These are phyloP conservation scores for Drosophila suboccidentalis DNA, from an alignment of 2,888 invertebrate species.

Conservation along the genomic window DNA sequence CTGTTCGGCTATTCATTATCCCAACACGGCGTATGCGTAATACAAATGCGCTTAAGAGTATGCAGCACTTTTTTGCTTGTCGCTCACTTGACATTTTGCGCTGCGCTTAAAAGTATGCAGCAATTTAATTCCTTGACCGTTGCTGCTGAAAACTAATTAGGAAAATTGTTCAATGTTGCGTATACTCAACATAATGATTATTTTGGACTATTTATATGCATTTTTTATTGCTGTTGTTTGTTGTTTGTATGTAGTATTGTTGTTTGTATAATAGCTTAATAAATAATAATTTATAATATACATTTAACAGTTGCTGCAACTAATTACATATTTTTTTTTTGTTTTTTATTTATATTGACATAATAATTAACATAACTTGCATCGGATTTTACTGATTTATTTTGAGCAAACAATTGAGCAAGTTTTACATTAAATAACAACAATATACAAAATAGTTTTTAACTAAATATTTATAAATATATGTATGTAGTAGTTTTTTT, in stretches of 20 bases:
- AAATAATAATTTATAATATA: constrained; percentile 31
- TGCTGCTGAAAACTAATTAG: constrained; percentile 66
- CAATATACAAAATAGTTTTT: constrained; percentile 58
- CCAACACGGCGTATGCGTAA: constrained; percentile 52
- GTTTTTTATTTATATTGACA: constrained; percentile 8
- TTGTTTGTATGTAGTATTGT: constrained; percentile 43
- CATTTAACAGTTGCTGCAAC: constrained; percentile 42
- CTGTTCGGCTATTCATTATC: constrained; percentile 56
- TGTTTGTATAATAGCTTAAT: constrained; percentile 41
- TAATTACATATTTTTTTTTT: constrained; percentile 28
- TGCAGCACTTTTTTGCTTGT: constrained; percentile 37
- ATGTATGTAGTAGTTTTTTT: not conserved
- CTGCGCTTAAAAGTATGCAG: constrained; percentile 18
- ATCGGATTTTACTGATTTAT: constrained; percentile 7
- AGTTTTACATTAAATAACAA: constrained; percentile 50
- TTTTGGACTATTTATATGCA: constrained; percentile 35
- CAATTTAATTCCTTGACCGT: not conserved
- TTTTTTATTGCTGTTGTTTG: constrained; percentile 50
- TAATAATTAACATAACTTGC: constrained; percentile 24
- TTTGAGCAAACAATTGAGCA: constrained; percentile 58
- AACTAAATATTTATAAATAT: constrained; percentile 36
- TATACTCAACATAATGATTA: constrained; percentile 36
- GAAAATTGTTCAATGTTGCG: constrained; percentile 58
- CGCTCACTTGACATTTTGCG: constrained; percentile 4
- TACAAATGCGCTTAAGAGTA: constrained; percentile 54